These are phyloP conservation scores for Sanderia malayensis DNA, from an alignment of 30 jellyfish, hydroid and myxozoan genomes.

Conservation along the genomic window DNA sequence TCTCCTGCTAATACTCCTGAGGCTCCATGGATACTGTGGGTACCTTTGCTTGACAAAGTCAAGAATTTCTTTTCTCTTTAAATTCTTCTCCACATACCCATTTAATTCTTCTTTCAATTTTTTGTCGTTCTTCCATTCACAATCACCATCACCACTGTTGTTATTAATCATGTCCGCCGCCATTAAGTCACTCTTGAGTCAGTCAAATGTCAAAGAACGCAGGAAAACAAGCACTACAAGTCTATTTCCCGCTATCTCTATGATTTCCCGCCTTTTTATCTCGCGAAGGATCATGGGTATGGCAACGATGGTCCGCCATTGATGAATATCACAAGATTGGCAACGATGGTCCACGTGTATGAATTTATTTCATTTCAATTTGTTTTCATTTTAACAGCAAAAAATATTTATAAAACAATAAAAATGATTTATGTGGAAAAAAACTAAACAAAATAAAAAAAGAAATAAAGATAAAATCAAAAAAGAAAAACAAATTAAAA, in stretches of 20 bases:
- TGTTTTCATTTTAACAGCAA: conserved; percentile 1
- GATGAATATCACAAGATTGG: conserved; percentile 5
- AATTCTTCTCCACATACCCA: conserved; percentile 23
- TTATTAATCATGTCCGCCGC: conserved; percentile 3
- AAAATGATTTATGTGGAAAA: no score
- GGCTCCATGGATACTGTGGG: conserved; percentile 47
- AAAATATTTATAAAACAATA: no score
- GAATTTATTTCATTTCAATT: conserved; percentile 19
- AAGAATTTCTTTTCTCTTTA: conserved; percentile 24
- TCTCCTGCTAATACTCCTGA: conserved; percentile 38
- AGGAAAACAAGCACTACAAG: no score
- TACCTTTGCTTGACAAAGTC: conserved; percentile 8
- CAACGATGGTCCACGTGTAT: conserved; percentile 35
- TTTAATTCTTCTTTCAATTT: conserved; percentile 9
- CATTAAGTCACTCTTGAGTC: neutral
- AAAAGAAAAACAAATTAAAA: no score
- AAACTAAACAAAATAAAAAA: no score
- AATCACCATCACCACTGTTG: conserved; percentile 7
- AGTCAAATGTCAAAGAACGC: no score
- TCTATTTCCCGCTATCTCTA: no score
- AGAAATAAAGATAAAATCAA: no score
- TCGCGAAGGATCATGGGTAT: conserved; percentile 11
- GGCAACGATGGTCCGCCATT: conserved; percentile 16
- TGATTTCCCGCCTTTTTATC: conserved; percentile 3
- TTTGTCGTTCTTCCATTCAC: conserved; percentile 21